Base-by-base conservation (phyloP, 2,113 vertebrate genomes). In the Nematolebias whitei region DNA sequence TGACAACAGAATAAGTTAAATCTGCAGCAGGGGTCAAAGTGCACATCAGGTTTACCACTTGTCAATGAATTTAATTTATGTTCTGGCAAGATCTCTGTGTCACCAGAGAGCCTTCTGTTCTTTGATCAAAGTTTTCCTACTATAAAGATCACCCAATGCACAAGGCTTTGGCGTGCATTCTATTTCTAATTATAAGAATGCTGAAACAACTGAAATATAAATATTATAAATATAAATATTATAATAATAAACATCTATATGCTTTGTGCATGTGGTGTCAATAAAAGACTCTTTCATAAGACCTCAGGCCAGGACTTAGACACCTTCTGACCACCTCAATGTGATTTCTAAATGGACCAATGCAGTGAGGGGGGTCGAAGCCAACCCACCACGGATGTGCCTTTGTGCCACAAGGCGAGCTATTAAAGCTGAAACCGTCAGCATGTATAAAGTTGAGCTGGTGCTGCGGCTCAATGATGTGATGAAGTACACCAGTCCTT, bases 101-200 rank as follows among this genome's bases (percentile, higher is more conserved):
- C 73, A 57, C 74, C 63, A 80, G 56, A 40, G 23, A 10, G 53
- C 24, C 68, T 62, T 78, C 63, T 71, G 40, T 65, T 79, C 45
- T n/a, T 16, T 51, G 65, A 82, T 89, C 63, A 89, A 85, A 79
- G 71, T 19, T 78, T 68, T 72, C 23, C 50, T 24, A 20, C 45
- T 50, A 16, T 63, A 65, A 50, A 67, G 29, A 79, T 47, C 63
- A 60, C 53, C 41, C 41, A 40, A 52, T 26, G 68, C 74, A 52
- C 24, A 22, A 47, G 22, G 53, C 29, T 26, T 50, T 52, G 62
- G 68, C 18, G 29, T 57, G 78, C 74, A 12, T 51, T 82, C 67
- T 51, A 50, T 82, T 76, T 84, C 61, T 80, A 81, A 85, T 89
- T 85, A 58, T 65, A 68, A 64, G 52, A 56, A 32, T 48, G 16